Evolutionary conservation across 2,113 vertebrate species (phyloP).

Genomic region (Apistogramma diplotaenia): DNA sequence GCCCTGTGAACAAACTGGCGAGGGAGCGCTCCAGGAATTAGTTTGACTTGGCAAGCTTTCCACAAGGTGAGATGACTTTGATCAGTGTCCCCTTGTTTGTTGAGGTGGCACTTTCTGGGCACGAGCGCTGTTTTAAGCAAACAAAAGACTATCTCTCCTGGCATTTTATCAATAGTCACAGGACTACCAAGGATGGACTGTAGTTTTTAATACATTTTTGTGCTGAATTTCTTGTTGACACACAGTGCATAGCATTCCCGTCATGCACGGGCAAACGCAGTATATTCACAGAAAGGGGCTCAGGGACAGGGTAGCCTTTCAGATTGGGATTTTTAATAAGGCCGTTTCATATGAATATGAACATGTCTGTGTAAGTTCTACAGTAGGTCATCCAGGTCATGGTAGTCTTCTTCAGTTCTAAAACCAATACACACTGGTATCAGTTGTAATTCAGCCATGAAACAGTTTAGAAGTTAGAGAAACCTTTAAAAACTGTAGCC

Average conservation of each 20-base stretch:
- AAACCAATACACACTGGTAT: background rate
- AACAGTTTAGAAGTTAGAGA: too few species aligned
- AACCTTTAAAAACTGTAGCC: too few species aligned
- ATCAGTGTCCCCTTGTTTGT: slow-evolving; percentile 57
- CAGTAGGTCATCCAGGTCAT: too few species aligned
- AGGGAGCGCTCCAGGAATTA: slow-evolving; percentile 43
- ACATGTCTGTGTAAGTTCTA: too few species aligned
- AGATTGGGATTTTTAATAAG: background rate
- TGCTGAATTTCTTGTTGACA: background rate
- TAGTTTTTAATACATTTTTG: slow-evolving; percentile 22
- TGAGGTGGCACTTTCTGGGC: slow-evolving; percentile 63
- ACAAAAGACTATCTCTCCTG: slow-evolving; percentile 58
- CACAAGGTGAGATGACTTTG: slow-evolving; percentile 60
- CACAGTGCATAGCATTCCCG: background rate
- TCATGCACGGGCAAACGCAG: background rate
- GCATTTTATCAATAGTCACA: slow-evolving; percentile 31
- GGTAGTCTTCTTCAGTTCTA: too few species aligned
- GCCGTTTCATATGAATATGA: too few species aligned
- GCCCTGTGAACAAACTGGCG: slow-evolving; percentile 22
- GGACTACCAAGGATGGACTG: background rate
- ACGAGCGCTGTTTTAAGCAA: slow-evolving; percentile 49
- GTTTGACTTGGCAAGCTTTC: slow-evolving; percentile 61
- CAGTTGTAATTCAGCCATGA: too few species aligned
- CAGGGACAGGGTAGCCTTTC: background rate
- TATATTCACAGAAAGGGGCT: background rate